Conservation (phyloP, 2,888 invertebrate genomes). For the Empis stercorea region DNA sequence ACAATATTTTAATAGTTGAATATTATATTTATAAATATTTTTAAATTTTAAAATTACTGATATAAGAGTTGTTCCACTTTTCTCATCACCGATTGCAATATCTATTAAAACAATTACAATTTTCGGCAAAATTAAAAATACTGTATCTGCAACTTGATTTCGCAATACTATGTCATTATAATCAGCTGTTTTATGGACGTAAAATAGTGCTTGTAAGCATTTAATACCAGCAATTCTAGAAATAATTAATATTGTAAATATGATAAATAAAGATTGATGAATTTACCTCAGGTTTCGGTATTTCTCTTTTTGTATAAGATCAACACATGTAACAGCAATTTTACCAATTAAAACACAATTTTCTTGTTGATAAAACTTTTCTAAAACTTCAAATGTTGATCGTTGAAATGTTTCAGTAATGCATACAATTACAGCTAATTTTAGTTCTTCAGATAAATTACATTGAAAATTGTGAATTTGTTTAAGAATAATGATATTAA, state of each 20-base stretch:
- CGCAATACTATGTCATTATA: conserved; percentile 40
- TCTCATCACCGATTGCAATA: conserved; percentile 40
- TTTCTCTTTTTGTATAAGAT: conserved; percentile 53
- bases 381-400: conserved; percentile 37
- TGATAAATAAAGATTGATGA: too few relatives aligned
- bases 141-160: conserved; percentile 42
- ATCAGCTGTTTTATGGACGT: conserved; percentile 44
- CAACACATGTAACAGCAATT: conserved; percentile 49
- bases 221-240: conserved; percentile 41
- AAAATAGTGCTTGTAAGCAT: conserved; percentile 49
- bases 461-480: conserved; percentile 27
- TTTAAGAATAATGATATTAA: conserved; percentile 24
- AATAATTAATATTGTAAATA: background rate
- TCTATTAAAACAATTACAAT: conserved; percentile 40
- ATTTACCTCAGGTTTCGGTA: conserved; percentile 48
- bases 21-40: background rate
- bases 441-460: conserved; percentile 32
- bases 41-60: conserved; percentile 33
- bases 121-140: conserved; percentile 48
- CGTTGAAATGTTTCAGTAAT: conserved; percentile 23
- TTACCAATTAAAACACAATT: conserved; percentile 49
- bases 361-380: conserved; percentile 42
- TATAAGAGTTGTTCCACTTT: conserved; percentile 44
- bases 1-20: background rate
- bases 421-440: conserved; percentile 27